Conservation (phyloP, 2,888 invertebrate genomes). For the Agrochola macilenta region DNA sequence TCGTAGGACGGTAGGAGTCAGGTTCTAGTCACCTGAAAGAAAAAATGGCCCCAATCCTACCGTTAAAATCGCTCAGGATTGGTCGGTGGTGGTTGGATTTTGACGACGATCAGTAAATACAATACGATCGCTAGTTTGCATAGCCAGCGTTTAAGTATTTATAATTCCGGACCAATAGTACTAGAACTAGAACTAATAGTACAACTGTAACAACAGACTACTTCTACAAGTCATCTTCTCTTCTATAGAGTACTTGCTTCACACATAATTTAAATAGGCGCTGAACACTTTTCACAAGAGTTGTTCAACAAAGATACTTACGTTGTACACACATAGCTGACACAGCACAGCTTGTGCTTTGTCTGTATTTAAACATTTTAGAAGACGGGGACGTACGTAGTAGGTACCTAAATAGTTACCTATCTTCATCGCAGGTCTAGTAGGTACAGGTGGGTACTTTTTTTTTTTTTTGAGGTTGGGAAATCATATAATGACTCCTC, state of each 20-base stretch:
- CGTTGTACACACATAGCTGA: not conserved
- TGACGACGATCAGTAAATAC: not conserved
- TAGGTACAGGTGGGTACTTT: too few species aligned
- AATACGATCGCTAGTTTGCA: not conserved
- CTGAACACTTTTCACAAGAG: not conserved
- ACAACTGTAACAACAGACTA: not conserved
- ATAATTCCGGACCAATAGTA: not conserved
- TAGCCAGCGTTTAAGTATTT: not conserved
- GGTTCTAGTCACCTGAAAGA: not conserved
- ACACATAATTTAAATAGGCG: slow-evolving; percentile 18
- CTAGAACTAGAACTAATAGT: too few species aligned
- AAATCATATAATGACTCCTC: too few species aligned
- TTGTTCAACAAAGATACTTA: not conserved
- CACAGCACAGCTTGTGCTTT: not conserved
- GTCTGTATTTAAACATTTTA: not conserved
- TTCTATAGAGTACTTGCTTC: not conserved
- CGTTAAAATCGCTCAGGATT: not conserved
- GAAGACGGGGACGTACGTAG: not conserved
- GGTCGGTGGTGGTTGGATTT: too few species aligned
- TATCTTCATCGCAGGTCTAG: not conserved
- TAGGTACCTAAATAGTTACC: not conserved
- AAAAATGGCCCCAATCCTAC: not conserved
- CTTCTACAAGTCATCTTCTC: not conserved
- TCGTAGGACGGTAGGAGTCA: not conserved
- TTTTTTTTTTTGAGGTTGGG: too few species aligned